A percentile compares a stretch with the other conserved stretches of the same genome.
Evolutionary conservation across 2,888 invertebrate genomes (phyloP).

Genomic region (Alentia gelatinosa): DNA sequence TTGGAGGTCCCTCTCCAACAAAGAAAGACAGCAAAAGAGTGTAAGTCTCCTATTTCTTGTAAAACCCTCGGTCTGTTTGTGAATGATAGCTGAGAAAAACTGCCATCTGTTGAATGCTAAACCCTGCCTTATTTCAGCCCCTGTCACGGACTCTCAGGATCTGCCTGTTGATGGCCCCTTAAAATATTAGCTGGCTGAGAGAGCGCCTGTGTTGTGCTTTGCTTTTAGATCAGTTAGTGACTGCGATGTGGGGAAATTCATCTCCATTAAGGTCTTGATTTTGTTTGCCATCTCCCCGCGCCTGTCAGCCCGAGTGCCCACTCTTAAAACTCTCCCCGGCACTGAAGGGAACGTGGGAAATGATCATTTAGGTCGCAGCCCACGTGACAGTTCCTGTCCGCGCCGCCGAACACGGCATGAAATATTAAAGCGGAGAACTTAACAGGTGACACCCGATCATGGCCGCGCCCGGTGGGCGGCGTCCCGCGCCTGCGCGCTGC

Average conservation of each 20-base stretch:
- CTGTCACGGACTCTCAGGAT: neutral
- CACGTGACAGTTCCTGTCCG: too few species aligned
- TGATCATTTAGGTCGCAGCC: too few species aligned
- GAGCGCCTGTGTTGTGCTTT: neutral
- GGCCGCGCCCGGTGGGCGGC: neutral
- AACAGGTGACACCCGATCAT: constrained; percentile 17
- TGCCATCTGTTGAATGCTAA: neutral
- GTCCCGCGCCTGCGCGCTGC: neutral
- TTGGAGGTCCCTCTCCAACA: too few species aligned
- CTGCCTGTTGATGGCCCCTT: neutral
- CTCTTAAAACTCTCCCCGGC: neutral
- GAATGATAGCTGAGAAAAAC: too few species aligned
- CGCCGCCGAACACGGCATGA: neutral
- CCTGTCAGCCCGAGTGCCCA: neutral
- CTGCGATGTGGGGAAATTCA: neutral
- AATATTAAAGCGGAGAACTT: constrained; percentile 17
- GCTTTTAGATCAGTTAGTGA: constrained; percentile 1
- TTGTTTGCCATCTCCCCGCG: neutral
- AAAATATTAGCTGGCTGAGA: neutral
- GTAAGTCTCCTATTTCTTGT: too few species aligned
- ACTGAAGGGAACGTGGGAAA: too few species aligned
- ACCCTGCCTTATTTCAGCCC: neutral
- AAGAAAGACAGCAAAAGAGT: too few species aligned
- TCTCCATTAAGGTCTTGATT: neutral
- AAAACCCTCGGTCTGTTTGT: too few species aligned